Conservation (phyloP, 2,797 vertebrate species). For the Sphaeramia orbicularis region DNA sequence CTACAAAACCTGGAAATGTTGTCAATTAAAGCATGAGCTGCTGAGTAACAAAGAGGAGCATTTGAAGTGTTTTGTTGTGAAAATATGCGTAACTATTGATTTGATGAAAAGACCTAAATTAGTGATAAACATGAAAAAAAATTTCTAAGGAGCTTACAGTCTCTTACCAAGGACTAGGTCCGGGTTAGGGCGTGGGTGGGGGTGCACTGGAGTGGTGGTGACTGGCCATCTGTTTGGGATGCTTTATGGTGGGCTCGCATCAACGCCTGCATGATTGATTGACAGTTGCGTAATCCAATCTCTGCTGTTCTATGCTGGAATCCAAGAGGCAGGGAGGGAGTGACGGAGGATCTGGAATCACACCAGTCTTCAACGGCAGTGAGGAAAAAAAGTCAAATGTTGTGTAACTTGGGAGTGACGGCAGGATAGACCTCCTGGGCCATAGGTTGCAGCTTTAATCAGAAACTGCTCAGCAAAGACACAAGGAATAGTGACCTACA, state of each 20-base stretch:
- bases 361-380: slow-evolving; percentile 5
- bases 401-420: slow-evolving; percentile 47
- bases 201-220: slow-evolving; percentile 65
- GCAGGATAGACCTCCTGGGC: slow-evolving; percentile 39
- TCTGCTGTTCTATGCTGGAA: slow-evolving; percentile 48
- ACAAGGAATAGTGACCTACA: slow-evolving; percentile 77
- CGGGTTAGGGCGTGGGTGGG: slow-evolving; percentile 58
- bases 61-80: slow-evolving; percentile 13
- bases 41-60: slow-evolving; percentile 3
- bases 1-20: slow-evolving; percentile 2
- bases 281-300: slow-evolving; percentile 79
- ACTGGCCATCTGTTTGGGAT: slow-evolving; percentile 83
- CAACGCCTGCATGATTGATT: slow-evolving; percentile 70
- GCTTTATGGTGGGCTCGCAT: slow-evolving; percentile 74
- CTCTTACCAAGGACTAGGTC: slow-evolving; percentile 72
- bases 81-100: slow-evolving; percentile 50
- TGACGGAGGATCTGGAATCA: slow-evolving; percentile 46
- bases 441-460: slow-evolving; percentile 71
- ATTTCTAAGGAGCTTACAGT: slow-evolving; percentile 85
- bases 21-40: not conserved
- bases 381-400: slow-evolving; percentile 19
- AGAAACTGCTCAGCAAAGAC: slow-evolving; percentile 54
- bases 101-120: slow-evolving; percentile 77
- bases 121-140: slow-evolving; percentile 74
- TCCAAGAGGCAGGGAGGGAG: not conserved